A percentile compares a stretch with the other conserved stretches of the same genome.
Evolutionary conservation across 2,888 invertebrate genomes (phyloP).

Genomic region (Cancer borealis): DNA sequence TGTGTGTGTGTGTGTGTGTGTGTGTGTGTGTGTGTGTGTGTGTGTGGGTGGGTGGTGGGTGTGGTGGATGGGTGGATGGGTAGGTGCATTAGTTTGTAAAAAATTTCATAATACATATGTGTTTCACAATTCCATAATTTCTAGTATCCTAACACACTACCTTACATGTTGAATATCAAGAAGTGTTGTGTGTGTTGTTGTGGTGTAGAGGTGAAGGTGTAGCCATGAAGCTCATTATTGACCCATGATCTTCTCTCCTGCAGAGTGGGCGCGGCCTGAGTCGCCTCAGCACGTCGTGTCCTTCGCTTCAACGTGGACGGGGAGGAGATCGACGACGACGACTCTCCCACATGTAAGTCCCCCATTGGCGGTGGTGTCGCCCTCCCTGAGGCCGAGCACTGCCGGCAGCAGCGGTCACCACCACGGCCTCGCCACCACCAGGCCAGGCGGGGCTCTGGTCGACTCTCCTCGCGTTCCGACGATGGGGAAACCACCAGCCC

Average conservation of each 20-base stretch:
- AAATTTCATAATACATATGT: neutral
- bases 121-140: neutral
- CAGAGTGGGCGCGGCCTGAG: slow-evolving; percentile 76
- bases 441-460: slow-evolving; percentile 64
- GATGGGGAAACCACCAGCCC: slow-evolving; percentile 68
- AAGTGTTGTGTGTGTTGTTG: neutral
- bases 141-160: neutral
- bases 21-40: slow-evolving; percentile 5
- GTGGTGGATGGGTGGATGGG: neutral
- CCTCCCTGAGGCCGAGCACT: slow-evolving; percentile 6
- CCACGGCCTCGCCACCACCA: slow-evolving; percentile 38
- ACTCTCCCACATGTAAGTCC: slow-evolving; percentile 74
- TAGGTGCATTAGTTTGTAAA: neutral
- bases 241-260: neutral
- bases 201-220: neutral
- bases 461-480: slow-evolving; percentile 70
- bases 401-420: slow-evolving; percentile 54
- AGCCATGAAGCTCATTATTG: neutral
- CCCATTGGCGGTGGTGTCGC: slow-evolving; percentile 37
- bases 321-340: slow-evolving; percentile 75
- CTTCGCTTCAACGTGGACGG: slow-evolving; percentile 77
- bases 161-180: neutral
- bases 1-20: neutral
- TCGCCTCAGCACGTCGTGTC: slow-evolving; percentile 76
- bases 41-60: neutral